Evolutionary conservation across 2,797 vertebrate genomes (phyloP).

Genomic region (Sebastes kiyomatsui): DNA sequence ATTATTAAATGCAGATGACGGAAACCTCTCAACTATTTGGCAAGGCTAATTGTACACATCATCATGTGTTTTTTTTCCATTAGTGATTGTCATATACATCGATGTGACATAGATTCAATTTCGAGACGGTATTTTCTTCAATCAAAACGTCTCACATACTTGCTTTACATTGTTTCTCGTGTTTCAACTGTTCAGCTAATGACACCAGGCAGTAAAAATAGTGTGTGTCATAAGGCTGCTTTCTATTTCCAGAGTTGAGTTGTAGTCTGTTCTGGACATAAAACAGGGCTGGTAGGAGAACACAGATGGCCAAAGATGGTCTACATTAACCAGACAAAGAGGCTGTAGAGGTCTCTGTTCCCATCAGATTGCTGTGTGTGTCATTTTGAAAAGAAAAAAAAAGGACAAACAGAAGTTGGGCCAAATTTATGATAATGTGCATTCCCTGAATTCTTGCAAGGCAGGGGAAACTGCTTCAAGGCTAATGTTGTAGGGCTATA

Average conservation of each 20-base stretch:
- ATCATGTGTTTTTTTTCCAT: background rate
- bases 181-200: constrained; percentile 37
- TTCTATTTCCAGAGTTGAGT: constrained; percentile 65
- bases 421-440: constrained; percentile 47
- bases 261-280: constrained; percentile 49
- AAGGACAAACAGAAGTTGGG: constrained; percentile 18
- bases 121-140: background rate
- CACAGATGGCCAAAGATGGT: constrained; percentile 63
- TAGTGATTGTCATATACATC: background rate
- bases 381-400: background rate
- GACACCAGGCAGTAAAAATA: constrained; percentile 59
- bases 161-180: constrained; percentile 31
- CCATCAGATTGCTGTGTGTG: constrained; percentile 30
- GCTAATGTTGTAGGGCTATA: background rate
- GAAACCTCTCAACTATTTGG: constrained; percentile 37
- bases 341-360: constrained; percentile 20
- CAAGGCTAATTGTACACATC: constrained; percentile 25
- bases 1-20: constrained; percentile 67
- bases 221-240: constrained; percentile 48
- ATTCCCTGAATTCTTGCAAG: constrained; percentile 48
- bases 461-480: constrained; percentile 3
- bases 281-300: constrained; percentile 37
- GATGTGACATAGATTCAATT: background rate
- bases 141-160: constrained; percentile 9
- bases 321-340: constrained; percentile 32